Conservation (phyloP, 2,888 invertebrate species). For the Rhamnusium bicolor region DNA sequence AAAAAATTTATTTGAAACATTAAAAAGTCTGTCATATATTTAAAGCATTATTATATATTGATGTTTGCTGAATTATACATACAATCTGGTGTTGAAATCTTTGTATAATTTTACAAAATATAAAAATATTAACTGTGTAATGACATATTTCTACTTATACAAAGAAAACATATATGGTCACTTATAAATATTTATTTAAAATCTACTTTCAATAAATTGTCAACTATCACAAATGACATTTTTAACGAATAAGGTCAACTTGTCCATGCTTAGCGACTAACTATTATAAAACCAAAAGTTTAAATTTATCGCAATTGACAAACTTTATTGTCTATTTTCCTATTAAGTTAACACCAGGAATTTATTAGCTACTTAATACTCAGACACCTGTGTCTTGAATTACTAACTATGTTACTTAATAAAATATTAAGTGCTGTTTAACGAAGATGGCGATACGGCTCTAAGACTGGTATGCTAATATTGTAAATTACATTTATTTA, state of each 20-base stretch:
- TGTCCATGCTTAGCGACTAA: constrained; percentile 33
- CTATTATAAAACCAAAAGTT: constrained; percentile 37
- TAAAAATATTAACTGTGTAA: too few species aligned
- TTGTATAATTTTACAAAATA: too few species aligned
- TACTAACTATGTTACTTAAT: constrained; percentile 9
- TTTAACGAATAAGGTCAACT: constrained; percentile 45
- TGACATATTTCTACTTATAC: too few species aligned
- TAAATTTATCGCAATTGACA: constrained; percentile 36
- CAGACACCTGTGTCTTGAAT: constrained; percentile 13
- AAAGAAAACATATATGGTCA: not conserved
- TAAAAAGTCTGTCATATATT: too few species aligned
- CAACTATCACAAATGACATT: constrained; percentile 10
- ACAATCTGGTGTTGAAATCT: too few species aligned
- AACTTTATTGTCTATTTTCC: constrained; percentile 34
- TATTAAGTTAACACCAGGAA: constrained; percentile 21
- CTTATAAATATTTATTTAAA: not conserved
- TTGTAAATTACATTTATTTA: constrained; percentile 18
- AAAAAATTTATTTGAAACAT: too few species aligned
- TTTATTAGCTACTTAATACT: constrained; percentile 19
- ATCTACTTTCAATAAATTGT: not conserved
- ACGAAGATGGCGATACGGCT: constrained; percentile 21
- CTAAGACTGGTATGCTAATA: constrained; percentile 23
- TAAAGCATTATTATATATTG: too few species aligned
- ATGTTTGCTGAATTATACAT: too few species aligned
- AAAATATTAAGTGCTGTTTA: constrained; percentile 22